Evolutionary conservation across 2,797 vertebrate species (phyloP).

Genomic region (Scomberomorus guttatus): DNA sequence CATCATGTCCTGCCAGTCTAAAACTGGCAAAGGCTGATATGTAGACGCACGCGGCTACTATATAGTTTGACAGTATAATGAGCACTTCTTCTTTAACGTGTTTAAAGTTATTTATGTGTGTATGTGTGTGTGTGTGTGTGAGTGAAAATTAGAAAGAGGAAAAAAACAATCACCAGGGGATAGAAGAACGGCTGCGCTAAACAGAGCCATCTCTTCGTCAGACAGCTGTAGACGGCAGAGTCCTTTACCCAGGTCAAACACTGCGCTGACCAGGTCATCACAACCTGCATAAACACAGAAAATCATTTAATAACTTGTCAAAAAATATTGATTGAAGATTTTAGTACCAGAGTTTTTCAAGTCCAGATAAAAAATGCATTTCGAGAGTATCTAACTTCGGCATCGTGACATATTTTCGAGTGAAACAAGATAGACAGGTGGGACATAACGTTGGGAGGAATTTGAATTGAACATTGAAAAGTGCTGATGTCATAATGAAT

Average conservation of each 20-base stretch:
- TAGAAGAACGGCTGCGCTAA: conserved; percentile 90
- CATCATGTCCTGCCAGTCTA: not conserved
- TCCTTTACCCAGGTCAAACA: conserved; percentile 92
- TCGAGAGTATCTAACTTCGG: no score
- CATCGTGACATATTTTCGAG: no score
- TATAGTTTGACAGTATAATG: not conserved
- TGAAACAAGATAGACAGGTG: no score
- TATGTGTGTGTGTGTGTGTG: conserved; percentile 2
- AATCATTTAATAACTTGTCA: not conserved
- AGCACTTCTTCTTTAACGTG: conserved; percentile 7
- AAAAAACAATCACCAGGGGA: conserved; percentile 87
- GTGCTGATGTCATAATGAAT: no score
- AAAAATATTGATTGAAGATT: not conserved
- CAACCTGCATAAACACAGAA: conserved; percentile 85
- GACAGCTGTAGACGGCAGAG: conserved; percentile 92
- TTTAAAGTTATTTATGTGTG: not conserved
- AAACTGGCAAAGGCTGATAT: not conserved
- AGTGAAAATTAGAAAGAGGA: not conserved
- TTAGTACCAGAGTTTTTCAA: not conserved
- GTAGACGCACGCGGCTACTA: not conserved
- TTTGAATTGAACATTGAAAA: no score
- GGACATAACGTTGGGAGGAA: no score
- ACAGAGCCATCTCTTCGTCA: conserved; percentile 93
- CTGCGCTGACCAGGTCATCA: conserved; percentile 89
- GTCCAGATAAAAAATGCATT: no score